Base-by-base conservation (phyloP, 2,797 vertebrate genomes). In the Scyliorhinus canicula region DNA sequence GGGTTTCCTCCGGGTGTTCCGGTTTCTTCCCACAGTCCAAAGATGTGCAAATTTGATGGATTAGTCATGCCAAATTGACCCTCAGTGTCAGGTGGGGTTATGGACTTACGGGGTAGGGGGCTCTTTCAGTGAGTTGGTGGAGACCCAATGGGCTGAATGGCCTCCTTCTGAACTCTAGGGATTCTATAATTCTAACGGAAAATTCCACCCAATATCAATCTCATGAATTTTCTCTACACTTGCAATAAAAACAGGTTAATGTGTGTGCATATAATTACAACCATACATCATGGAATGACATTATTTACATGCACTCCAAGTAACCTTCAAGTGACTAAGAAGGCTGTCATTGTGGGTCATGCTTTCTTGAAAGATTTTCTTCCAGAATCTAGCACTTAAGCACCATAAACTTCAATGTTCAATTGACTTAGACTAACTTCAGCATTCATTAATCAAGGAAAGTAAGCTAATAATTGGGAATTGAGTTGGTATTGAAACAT, bases 341-440 rank as follows among this genome's bases (percentile, higher is more conserved):
- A 26, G n/a, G 57, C 93, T 71, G 40, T 19, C 65, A 26, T 21
- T 71, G 93, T 63, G 47, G 47, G 47, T 35, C 44, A 31, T 55
- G 40, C 55, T 63, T n/a, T 1, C 47, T 50, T 71, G 65, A 52
- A 71, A 40, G 24, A 11, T 26, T 71, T 31, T 52, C 65, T 71
- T 31, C 85, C 52, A n/a, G 12, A 35, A 55, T 35, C 28, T 52
- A 71, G 93, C 28, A 93, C 9, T 52, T 52, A 52, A 71, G 31
- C 65, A 19, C 47, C 44, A 65, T 65, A 31, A 94, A 71, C 26
- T 28, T 94, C 67, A 74, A 94, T 52, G 52, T 94, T 94, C 93
- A 74, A 52, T 26, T 71, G 44, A 69, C 69, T 94, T 94, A 47
- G 50, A 16, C 65, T 74, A 35, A 94, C 52, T 69, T 31, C 21